Base-by-base conservation (phyloP, 2,888 invertebrate species). In the Drosophila kambysellisi region DNA sequence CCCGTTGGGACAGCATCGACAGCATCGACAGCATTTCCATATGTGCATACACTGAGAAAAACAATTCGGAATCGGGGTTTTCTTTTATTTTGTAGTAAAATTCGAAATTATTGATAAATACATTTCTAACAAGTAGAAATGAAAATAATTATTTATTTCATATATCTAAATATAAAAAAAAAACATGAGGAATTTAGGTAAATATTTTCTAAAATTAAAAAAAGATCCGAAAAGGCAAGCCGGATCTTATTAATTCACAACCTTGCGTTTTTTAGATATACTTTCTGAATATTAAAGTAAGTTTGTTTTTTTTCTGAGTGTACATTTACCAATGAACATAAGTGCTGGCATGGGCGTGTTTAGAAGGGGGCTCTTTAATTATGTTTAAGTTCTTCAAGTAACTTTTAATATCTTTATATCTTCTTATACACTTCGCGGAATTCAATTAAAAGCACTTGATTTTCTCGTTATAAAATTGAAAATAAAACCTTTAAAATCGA, bases 1-100 rank as follows among this genome's bases (percentile, higher is more conserved):
- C 76, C 73, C 73, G 78, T 76, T 76, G 69, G 56, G 57, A 43
- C 1, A 25, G 43, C 43, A 32, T 9, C 12, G 30, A 60, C 74
- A 60, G 52, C 61, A 65, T 54, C 12, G 30, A 60, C 74, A 60
- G 52, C 61, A 65, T 54, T 37, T 64, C 37, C 60, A 29, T 35
- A 29, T 54, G 37, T 17, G 20, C 5, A 20, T 8, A 46, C 46
- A 12, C 25, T 46, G 15, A 25, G 15, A 46, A 25, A 12, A 46
- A 7, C 20, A 25, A 8, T 7, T 43, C 6, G 25, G 1, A 46
- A 25, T 15, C 25, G 8, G 4, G 8, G 25, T 4, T 25, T 25
- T 15, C 25, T 39, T 39, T 39, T 39, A 39, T 39, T 17, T 39
- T 39, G 39, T 17, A 17, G 17, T 17, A 8, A 39, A 17, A 35